These are phyloP conservation scores for Poeciliopsis occidentalis DNA, from an alignment of 2,113 vertebrate genomes.

Conservation along the genomic window DNA sequence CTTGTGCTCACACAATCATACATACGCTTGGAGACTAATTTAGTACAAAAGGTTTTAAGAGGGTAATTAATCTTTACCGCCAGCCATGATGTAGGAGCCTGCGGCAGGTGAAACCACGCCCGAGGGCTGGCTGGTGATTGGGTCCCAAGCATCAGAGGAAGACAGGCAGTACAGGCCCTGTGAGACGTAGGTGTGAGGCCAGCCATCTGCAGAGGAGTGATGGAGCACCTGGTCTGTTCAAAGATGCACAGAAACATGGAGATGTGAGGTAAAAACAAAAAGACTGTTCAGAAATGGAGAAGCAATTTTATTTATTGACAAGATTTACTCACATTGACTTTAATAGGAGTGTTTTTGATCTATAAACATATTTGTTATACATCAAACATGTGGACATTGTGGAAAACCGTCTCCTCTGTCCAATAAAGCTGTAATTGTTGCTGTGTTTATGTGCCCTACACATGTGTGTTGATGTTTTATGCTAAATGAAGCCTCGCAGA, in stretches of 20 bases:
- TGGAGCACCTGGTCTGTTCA: conserved; percentile 86
- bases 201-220: conserved; percentile 86
- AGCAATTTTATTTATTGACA: not conserved
- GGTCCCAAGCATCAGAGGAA: conserved; percentile 95
- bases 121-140: conserved; percentile 92
- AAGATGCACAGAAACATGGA: conserved; percentile 1
- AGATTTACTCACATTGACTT: not conserved
- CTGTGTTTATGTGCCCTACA: conserved; percentile 14
- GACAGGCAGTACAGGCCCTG: conserved; percentile 98
- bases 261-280: not conserved
- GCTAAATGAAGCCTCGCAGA: conserved; percentile 32
- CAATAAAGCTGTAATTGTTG: conserved; percentile 9
- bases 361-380: not conserved
- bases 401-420: conserved; percentile 26
- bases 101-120: conserved; percentile 92
- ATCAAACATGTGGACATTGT: not conserved
- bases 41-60: not conserved
- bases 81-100: conserved; percentile 84
- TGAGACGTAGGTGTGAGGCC: conserved; percentile 97
- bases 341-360: not conserved
- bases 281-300: not conserved
- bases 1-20: not conserved
- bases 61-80: conserved; percentile 40
- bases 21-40: not conserved
- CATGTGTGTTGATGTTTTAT: conserved; percentile 20